phyloP scores from a whole-genome alignment of 1,140 invertebrate genomes.

The Druon quercuslanigerum region DNA sequence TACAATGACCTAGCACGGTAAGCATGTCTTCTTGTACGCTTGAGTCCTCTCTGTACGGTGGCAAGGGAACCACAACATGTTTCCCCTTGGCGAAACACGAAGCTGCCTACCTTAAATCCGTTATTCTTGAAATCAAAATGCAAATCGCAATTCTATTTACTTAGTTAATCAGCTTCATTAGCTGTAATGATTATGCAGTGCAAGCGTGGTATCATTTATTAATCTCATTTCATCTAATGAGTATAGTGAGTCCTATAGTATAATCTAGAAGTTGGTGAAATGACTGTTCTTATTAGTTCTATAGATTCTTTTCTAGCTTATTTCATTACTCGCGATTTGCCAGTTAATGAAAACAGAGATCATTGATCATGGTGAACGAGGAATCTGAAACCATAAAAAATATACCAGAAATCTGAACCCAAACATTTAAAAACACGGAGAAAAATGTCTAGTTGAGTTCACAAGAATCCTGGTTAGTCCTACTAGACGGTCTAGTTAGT shows the following conservation, averaged over 20 bases:
- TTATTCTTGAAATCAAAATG: conserved; percentile 28
- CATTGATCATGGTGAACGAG: too few species aligned
- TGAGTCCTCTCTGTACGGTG: background rate
- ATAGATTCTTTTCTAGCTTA: background rate
- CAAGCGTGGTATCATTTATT: conserved; percentile 12
- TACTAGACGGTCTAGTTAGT: too few species aligned
- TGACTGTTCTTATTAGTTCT: background rate
- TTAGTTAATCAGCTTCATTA: conserved; percentile 25
- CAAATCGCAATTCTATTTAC: conserved; percentile 13
- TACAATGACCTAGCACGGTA: too few species aligned
- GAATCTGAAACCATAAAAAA: too few species aligned
- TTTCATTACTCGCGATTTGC: background rate
- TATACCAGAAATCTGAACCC: too few species aligned
- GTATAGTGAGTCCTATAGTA: background rate
- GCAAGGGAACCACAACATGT: background rate
- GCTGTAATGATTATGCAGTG: conserved; percentile 21
- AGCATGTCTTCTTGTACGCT: background rate
- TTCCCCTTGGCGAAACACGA: background rate
- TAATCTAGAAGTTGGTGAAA: background rate
- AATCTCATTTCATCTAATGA: conserved; percentile 11
- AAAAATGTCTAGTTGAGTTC: too few species aligned
- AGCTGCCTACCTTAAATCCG: background rate
- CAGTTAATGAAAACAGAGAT: too few species aligned
- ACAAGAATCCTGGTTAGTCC: too few species aligned
- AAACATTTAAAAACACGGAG: too few species aligned